Percentiles rank a stretch among this genome's conserved stretches.
Evolutionary conservation across 2,888 invertebrate genomes (phyloP).

Genomic region (Terebella lapidaria): DNA sequence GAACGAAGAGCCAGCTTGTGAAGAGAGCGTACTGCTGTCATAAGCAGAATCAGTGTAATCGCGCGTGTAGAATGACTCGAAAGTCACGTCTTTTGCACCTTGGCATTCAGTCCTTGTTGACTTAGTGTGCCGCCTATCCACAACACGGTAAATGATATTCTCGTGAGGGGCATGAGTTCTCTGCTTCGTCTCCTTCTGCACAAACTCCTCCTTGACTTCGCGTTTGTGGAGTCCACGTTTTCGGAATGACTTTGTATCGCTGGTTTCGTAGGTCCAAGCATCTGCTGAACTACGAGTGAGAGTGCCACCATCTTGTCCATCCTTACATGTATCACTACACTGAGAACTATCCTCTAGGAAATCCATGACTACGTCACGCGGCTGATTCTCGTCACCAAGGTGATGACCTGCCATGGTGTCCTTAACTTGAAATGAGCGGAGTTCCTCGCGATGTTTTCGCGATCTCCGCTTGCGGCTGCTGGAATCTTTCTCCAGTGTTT

Average conservation of each 20-base stretch:
- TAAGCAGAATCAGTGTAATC: background rate
- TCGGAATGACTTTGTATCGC: background rate
- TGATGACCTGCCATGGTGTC: background rate
- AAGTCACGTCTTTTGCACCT: background rate
- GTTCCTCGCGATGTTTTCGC: background rate
- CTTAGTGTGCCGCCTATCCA: background rate
- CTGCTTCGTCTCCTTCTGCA: background rate
- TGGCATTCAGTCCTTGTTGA: background rate
- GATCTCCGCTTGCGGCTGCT: background rate
- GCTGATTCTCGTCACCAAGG: background rate
- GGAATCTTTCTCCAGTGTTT: background rate
- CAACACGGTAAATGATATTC: background rate
- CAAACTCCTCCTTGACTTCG: background rate
- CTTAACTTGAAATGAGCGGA: background rate
- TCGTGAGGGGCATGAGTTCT: background rate
- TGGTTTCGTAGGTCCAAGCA: too few relatives aligned
- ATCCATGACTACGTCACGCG: background rate
- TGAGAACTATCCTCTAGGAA: background rate
- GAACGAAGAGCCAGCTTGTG: too few relatives aligned
- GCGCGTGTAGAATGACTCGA: background rate
- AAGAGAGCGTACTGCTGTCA: background rate
- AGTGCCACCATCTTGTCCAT: background rate
- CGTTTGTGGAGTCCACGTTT: background rate
- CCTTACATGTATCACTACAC: background rate
- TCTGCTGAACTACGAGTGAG: too few relatives aligned